A percentile compares a stretch with the other conserved stretches of the same genome.
Conservation (phyloP, 2,113 vertebrate genomes). For the Hyperopisus bebe region DNA sequence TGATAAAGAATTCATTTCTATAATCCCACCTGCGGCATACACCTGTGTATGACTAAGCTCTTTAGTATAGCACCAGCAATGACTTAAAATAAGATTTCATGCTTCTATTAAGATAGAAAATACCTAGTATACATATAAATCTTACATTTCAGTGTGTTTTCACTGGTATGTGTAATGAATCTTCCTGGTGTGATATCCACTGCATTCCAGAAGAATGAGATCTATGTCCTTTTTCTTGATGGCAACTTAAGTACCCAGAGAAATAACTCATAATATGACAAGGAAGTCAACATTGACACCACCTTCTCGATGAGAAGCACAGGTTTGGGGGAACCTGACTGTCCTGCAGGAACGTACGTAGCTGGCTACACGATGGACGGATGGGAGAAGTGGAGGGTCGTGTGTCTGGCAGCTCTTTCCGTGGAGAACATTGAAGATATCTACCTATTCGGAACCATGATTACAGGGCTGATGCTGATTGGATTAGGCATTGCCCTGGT, state of each 20-base stretch:
- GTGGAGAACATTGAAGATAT: no score
- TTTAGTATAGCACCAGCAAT: neutral
- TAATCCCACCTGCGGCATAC: neutral
- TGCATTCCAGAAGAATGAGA: neutral
- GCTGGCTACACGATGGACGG: no score
- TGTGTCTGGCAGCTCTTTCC: no score
- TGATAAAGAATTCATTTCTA: neutral
- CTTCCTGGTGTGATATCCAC: neutral
- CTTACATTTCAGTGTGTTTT: neutral
- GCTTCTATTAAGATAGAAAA: neutral
- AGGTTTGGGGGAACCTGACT: no score
- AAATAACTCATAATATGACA: neutral
- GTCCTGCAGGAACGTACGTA: no score
- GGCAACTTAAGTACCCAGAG: neutral
- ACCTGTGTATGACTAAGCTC: neutral
- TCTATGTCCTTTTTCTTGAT: neutral
- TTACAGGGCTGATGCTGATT: no score
- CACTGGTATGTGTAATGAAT: neutral
- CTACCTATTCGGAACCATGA: no score
- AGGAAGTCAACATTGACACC: neutral
- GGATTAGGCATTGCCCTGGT: no score
- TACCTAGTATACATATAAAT: neutral
- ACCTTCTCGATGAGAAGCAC: no score
- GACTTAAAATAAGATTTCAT: neutral
- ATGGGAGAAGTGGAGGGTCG: no score